Evolutionary conservation across 1,140 invertebrate species (phyloP).

Genomic region (Drosophila obscura): DNA sequence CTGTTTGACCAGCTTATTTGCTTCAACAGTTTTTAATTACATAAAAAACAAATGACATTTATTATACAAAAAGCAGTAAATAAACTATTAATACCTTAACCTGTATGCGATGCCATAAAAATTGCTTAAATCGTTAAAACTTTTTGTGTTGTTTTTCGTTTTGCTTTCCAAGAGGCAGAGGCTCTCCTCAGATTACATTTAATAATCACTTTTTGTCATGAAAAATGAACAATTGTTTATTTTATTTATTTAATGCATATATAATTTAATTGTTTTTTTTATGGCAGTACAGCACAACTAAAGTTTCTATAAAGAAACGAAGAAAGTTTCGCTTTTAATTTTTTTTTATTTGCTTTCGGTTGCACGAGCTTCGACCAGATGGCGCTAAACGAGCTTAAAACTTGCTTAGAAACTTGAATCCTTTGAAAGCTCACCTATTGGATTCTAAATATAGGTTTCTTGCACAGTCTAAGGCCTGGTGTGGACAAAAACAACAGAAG

Average conservation of each 20-base stretch:
- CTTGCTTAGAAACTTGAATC: conserved; percentile 40
- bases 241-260: conserved; percentile 14
- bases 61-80: conserved; percentile 28
- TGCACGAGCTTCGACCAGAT: conserved; percentile 46
- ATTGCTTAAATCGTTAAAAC: conserved; percentile 31
- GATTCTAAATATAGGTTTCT: not conserved
- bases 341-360: conserved; percentile 4
- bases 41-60: conserved; percentile 13
- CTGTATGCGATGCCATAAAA: not conserved
- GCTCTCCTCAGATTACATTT: conserved; percentile 33
- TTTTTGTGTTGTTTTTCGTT: conserved; percentile 6
- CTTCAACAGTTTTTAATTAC: conserved; percentile 30
- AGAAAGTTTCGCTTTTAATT: conserved; percentile 11
- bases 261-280: conserved; percentile 35
- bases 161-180: conserved; percentile 4
- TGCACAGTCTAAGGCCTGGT: no score
- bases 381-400: conserved; percentile 53
- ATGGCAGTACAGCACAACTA: conserved; percentile 16
- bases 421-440: conserved; percentile 58
- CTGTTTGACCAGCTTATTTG: conserved; percentile 49
- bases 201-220: conserved; percentile 44
- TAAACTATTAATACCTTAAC: conserved; percentile 13
- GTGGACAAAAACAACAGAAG: not conserved
- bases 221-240: conserved; percentile 32
- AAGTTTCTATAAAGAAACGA: conserved; percentile 49